Conservation (phyloP, 2,888 invertebrate species). For the Macrophya annulata region DNA sequence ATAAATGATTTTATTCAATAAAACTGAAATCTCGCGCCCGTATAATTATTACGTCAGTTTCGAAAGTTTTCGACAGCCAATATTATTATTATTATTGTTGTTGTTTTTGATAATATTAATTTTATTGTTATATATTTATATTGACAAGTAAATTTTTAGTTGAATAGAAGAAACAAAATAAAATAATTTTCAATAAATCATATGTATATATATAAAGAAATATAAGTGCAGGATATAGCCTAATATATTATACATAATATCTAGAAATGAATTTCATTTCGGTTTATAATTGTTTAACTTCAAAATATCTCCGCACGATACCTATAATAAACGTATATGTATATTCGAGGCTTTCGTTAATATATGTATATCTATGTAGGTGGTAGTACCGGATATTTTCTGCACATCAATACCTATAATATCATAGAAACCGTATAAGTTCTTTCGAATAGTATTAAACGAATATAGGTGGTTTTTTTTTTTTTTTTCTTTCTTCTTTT, state of each 20-base stretch:
- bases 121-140: not conserved
- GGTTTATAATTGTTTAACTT: not conserved
- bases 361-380: not conserved
- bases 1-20: slow-evolving; percentile 6
- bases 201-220: too few species aligned
- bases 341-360: not conserved
- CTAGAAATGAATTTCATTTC: not conserved
- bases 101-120: not conserved
- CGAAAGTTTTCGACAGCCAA: slow-evolving; percentile 35
- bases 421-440: slow-evolving; percentile 8
- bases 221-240: too few species aligned
- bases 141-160: too few species aligned
- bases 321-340: too few species aligned
- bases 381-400: too few species aligned
- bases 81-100: slow-evolving; percentile 12
- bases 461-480: not conserved
- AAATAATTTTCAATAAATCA: not conserved
- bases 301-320: not conserved
- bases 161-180: not conserved
- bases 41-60: slow-evolving; percentile 20
- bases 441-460: slow-evolving; percentile 7
- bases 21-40: not conserved
- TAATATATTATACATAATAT: too few species aligned
- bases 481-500: too few species aligned
- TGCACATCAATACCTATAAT: too few species aligned